phyloP scores from a whole-genome alignment of 2,113 vertebrate genomes.

The Saguinus midas region DNA sequence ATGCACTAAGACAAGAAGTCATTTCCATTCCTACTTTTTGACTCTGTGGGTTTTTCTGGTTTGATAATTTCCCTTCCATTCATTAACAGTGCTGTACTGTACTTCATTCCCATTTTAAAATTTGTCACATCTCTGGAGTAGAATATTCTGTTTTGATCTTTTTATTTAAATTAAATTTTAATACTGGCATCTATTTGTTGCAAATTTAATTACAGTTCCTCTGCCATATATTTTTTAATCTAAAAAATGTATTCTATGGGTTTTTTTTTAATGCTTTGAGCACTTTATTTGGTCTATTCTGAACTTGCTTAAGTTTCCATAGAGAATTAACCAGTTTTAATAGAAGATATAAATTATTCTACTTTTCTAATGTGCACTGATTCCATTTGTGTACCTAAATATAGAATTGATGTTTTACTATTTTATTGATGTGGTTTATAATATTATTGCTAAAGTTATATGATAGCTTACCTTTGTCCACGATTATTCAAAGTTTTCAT shows the following conservation, averaged over 20 bases:
- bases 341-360: neutral
- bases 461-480: neutral
- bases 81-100: neutral
- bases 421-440: neutral
- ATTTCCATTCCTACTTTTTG: neutral
- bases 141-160: neutral
- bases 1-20: too few relatives aligned
- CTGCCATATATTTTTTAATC: neutral
- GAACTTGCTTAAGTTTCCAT: neutral
- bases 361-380: neutral
- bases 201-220: neutral
- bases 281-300: neutral
- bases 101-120: neutral
- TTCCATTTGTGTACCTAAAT: neutral
- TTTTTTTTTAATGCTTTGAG: slow-evolving; percentile 17
- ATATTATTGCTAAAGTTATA: neutral
- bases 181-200: neutral
- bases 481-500: neutral
- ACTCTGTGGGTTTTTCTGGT: neutral
- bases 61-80: neutral
- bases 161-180: neutral
- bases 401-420: neutral
- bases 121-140: neutral
- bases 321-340: slow-evolving; percentile 17
- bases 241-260: neutral